These are phyloP conservation scores for Xanthorhoe designata DNA, from an alignment of 2,888 invertebrate species.

Conservation along the genomic window DNA sequence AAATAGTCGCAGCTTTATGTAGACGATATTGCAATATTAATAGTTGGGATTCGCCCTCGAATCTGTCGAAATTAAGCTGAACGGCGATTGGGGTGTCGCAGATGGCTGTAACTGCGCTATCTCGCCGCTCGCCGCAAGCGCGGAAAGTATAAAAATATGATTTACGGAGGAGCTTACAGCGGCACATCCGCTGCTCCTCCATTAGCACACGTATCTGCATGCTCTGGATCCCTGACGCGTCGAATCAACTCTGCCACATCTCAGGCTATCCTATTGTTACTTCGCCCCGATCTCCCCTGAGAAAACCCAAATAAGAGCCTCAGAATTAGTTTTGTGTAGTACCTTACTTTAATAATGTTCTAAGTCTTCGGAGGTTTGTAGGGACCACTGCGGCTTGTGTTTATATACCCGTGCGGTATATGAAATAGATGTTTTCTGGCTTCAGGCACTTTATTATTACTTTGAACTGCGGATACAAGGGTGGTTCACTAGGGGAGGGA, in stretches of 20 bases:
- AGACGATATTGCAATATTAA: conserved; percentile 69
- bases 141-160: conserved; percentile 79
- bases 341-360: conserved; percentile 80
- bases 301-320: conserved; percentile 69
- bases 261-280: conserved; percentile 60
- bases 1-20: conserved; percentile 41
- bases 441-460: conserved; percentile 85
- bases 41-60: conserved; percentile 72
- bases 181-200: conserved; percentile 64
- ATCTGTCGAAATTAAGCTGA: conserved; percentile 78
- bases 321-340: conserved; percentile 79
- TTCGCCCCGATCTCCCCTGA: conserved; percentile 65
- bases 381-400: conserved; percentile 69
- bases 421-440: conserved; percentile 84
- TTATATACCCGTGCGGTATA: conserved; percentile 75
- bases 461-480: conserved; percentile 72
- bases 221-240: conserved; percentile 51
- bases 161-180: conserved; percentile 67
- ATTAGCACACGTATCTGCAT: conserved; percentile 66
- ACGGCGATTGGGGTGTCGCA: conserved; percentile 78
- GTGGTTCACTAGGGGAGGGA: conserved; percentile 69
- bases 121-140: conserved; percentile 59
- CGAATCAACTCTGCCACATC: conserved; percentile 53
- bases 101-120: conserved; percentile 78
- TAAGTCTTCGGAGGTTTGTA: conserved; percentile 78